Percentiles rank a stretch among this genome's conserved stretches.
Conservation (phyloP, 2,888 invertebrate genomes). For the Chymomyza caudatula region DNA sequence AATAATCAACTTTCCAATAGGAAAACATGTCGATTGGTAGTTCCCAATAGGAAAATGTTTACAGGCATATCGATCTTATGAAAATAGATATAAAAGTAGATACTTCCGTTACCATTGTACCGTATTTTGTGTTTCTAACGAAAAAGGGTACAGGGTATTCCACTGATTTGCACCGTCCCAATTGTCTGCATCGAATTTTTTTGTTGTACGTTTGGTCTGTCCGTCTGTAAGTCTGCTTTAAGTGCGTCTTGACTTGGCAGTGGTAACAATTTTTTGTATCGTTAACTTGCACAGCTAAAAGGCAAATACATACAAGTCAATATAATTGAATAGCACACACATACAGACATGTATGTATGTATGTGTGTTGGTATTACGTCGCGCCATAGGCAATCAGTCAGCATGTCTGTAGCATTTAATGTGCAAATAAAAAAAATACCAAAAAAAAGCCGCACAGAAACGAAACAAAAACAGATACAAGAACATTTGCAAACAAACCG, state of each 20-base stretch:
- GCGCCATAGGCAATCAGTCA: slow-evolving; percentile 60
- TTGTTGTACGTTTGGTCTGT: slow-evolving; percentile 26
- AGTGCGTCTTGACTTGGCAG: slow-evolving; percentile 8
- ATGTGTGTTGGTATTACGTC: slow-evolving; percentile 29
- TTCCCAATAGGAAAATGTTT: too few species aligned
- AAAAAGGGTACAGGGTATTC: too few species aligned
- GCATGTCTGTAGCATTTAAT: slow-evolving; percentile 63
- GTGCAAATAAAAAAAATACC: slow-evolving; percentile 63
- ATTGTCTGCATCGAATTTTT: too few species aligned
- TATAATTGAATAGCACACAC: slow-evolving; percentile 62
- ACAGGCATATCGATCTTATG: too few species aligned
- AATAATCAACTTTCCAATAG: too few species aligned
- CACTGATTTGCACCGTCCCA: too few species aligned
- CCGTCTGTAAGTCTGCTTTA: slow-evolving; percentile 10
- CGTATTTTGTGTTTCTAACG: too few species aligned
- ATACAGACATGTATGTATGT: slow-evolving; percentile 12
- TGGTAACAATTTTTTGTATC: slow-evolving; percentile 32
- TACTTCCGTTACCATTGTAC: too few species aligned
- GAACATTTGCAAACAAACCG: slow-evolving; percentile 64
- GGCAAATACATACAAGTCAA: slow-evolving; percentile 66
- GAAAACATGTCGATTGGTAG: too few species aligned
- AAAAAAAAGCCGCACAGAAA: neutral
- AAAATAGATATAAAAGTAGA: too few species aligned
- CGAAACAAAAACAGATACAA: slow-evolving; percentile 36
- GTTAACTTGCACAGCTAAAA: slow-evolving; percentile 56